Percentiles rank a stretch among this genome's conserved stretches.
phyloP scores from a whole-genome alignment of 2,797 vertebrate genomes.

The Melanogrammus aeglefinus region DNA sequence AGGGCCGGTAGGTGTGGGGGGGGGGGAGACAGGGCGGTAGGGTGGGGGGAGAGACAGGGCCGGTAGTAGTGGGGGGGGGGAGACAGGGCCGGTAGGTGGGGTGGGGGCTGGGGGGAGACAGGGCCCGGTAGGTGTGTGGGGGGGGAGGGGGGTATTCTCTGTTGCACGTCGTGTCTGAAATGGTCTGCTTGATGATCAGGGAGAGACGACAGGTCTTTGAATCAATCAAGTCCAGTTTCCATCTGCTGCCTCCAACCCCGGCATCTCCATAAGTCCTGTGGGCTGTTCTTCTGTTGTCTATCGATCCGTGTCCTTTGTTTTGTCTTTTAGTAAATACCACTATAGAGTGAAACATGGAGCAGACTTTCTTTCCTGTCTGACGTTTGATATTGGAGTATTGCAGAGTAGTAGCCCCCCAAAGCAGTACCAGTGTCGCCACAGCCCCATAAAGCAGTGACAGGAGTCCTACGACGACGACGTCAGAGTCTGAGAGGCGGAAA shows the following conservation, averaged over 20 bases:
- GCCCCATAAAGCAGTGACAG: not conserved
- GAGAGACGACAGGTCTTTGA: too few relatives aligned
- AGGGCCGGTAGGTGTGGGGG: conserved; percentile 80
- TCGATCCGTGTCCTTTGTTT: not conserved
- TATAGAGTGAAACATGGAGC: not conserved
- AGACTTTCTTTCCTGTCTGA: not conserved
- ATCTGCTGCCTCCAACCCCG: not conserved
- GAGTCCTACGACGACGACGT: not conserved
- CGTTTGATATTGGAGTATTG: not conserved
- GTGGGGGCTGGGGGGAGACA: too few relatives aligned
- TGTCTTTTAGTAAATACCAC: not conserved
- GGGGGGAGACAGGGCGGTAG: too few relatives aligned
- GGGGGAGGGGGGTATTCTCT: too few relatives aligned
- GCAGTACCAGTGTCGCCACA: not conserved
- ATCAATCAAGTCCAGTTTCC: not conserved
- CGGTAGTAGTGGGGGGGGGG: too few relatives aligned
- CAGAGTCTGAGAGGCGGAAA: not conserved
- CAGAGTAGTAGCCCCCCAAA: not conserved
- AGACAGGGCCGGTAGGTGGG: conserved; percentile 83
- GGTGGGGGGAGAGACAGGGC: too few relatives aligned
- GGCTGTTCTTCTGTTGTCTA: not conserved
- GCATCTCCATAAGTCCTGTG: not conserved
- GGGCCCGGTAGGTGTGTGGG: too few relatives aligned
- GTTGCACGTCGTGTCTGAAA: too few relatives aligned
- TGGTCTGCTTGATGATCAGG: too few relatives aligned